Evolutionary conservation across 2,113 vertebrate genomes (phyloP).

Genomic region (Spea multiplicata): DNA sequence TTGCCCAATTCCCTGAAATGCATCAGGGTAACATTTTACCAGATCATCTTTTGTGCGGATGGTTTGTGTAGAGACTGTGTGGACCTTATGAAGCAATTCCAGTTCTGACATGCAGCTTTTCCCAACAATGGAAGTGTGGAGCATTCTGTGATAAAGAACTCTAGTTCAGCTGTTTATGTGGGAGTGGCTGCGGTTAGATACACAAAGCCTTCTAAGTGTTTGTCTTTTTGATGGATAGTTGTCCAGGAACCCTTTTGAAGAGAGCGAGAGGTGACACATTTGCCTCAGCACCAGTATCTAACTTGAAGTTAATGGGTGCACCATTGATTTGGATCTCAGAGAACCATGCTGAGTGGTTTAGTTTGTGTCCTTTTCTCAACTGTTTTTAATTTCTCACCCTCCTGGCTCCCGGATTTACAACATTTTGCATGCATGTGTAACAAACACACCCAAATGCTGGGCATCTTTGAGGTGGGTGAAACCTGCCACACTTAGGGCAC

Average conservation of each 20-base stretch:
- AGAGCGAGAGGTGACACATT: not conserved
- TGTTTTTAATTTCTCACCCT: not conserved
- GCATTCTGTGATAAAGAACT: not conserved
- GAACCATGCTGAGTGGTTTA: no score
- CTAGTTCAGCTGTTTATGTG: not conserved
- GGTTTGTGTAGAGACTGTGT: slow-evolving; percentile 23
- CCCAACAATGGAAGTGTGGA: slow-evolving; percentile 12
- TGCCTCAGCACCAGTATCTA: no score
- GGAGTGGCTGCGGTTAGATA: not conserved
- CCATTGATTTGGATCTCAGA: no score
- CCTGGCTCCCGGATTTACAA: not conserved
- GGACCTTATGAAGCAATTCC: slow-evolving; percentile 15
- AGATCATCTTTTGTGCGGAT: slow-evolving; percentile 28
- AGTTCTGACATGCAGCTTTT: not conserved
- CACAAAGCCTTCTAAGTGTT: not conserved
- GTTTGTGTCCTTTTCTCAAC: no score
- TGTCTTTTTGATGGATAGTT: not conserved
- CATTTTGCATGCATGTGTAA: not conserved
- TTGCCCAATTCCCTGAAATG: not conserved
- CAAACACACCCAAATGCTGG: not conserved
- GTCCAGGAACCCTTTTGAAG: not conserved
- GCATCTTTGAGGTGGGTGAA: not conserved
- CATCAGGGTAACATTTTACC: slow-evolving; percentile 9
- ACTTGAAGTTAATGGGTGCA: no score
- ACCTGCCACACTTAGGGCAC: not conserved